Evolutionary conservation across 2,113 vertebrate genomes (phyloP), one percentile per base, ranked within the genome.

Genomic region (Plotosus lineatus): DNA sequence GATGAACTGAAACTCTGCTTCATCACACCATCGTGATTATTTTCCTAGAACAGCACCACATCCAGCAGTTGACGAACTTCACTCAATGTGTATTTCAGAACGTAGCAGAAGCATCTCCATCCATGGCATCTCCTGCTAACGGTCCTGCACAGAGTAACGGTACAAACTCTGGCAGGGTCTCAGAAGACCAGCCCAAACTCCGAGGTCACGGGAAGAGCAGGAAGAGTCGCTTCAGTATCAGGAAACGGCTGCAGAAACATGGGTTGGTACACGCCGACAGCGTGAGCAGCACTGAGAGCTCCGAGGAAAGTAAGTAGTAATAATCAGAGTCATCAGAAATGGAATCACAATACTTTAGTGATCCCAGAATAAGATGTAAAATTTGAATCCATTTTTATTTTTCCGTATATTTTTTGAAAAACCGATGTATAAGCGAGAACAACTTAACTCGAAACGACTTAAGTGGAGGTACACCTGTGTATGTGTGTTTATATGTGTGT

Each of bases 211-310:
- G 95, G 8, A 94, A 92, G 83, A 0, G 88, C 19, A 93, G n/a
- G 26, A 96, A 90, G 84, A 90, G 91, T 21, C 91, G 90, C 53
- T 94, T 98, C 86, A 97, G 93, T 89, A 92, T 99, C 83, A 94
- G 90, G 83, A 93, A 85, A 65, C 96, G 95, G 26, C 94, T 98
- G 77, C 94, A 97, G 86, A 94, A 92, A 44, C 95, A 93, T 0
- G 86, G 94, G 12, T 87, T 98, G 26, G 88, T 93, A 1, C 90
- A 87, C 0, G 42, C 89, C 0, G 95, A 97, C 86, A 98, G 95
- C 3, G 69, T 97, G 89, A 97, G 94, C 86, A 98, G 97, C 86
- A 60, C 93, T 0, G 95, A 97, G 85, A 94, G 93, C 19, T 40
- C 61, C 0, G 86, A 94, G 8, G 94, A 94, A 61, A 93, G 95